Base-by-base conservation (phyloP, 2,113 vertebrate species). In the Pampusana beccarii region DNA sequence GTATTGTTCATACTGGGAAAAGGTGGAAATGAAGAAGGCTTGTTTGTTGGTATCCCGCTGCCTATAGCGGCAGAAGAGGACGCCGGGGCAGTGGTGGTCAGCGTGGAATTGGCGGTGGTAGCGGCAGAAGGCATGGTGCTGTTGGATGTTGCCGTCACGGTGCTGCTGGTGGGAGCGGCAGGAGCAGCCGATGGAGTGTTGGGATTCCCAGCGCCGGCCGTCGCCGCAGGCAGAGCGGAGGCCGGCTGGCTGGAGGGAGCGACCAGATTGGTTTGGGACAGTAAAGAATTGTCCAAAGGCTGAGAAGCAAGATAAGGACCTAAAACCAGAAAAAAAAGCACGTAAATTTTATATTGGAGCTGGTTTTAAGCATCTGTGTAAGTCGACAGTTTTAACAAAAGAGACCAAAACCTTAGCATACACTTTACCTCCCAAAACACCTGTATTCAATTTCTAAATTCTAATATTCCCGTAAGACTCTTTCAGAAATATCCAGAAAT, bases 291-390 rank as follows among this genome's bases (percentile, higher is more conserved):
- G 97, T 99, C 99, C 97, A 99, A 96, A 90, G 98, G 98, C 97
- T 99, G 99, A 53, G 99, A 98, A 92, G 99, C 98, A 96, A 99
- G 99, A 93, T 99, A 99, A 83, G 99, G 99, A 98, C 99, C 99
- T 99, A 95, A 97, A 94, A 97, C 5, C 83, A 95, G 19, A 7
- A 40, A 34, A 73, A 29, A 56, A 34, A 9, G 2, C 5, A 26
- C n/a, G n/a, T 24, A 11, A 14, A 12, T 67, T 73, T 61, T 40
- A 58, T 54, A 34, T 7, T 31, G 28, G 34, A 85, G 14, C 31
- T 36, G 13, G 4, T 70, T 62, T 65, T n/a, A 58, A 64, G 18
- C 34, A 61, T 14, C 57, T 53, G 19, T 2, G 1, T 4, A 61
- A 74, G 24, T 23, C 46, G 50, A 20, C 2, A 17, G 13, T 26